Base-by-base conservation (phyloP, 2,888 invertebrate genomes). In the Cryptocephalus primarius region DNA sequence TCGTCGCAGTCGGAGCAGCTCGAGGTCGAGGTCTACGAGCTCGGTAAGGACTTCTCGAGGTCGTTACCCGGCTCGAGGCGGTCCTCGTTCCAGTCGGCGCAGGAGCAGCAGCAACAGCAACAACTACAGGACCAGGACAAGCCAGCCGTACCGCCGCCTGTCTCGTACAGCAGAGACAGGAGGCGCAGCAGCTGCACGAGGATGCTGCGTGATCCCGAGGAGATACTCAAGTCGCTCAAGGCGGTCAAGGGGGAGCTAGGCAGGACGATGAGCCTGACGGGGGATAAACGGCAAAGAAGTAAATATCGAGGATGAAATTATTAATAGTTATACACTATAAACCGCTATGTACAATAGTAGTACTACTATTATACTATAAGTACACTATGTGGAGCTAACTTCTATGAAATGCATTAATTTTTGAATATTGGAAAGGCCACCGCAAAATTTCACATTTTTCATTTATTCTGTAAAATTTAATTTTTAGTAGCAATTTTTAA, bases 1-100 rank as follows among this genome's bases (percentile, higher is more conserved):
- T 90, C 89, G n/a, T 88, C 88, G 39, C 89, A 90, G 65, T 90
- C 89, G 0, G 90, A 90, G 66, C 87, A 88, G 44, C 73, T 89
- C 42, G 89, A 90, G 65, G 83, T 85, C 43, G 63, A 65, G 46
- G 83, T 85, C 9, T 89, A 90, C 70, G 85, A 90, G 66, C 76
- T 90, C 42, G 86, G 82, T 48, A 86, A 87, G 67, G 89, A 89
- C 69, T 88, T 88, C 68, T 89, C 89, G 14, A 78, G 86, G 60
- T 89, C 89, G 4, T 71, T 90, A 57, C 90, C 90, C 0, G 89
- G 89, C 8, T 89, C 88, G 10, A 75, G 89, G 47, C 77, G 89
- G 44, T 88, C 88, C 33, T 89, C 88, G 14, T 89, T 90, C 66
- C 88, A 89, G 59, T 77, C 70, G 67, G 70, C 80, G 6, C 78